Percentiles rank a stretch among this genome's conserved stretches.
These are phyloP conservation scores for Syndactyla subalaris DNA, from an alignment of 2,797 vertebrate genomes.

Conservation along the genomic window DNA sequence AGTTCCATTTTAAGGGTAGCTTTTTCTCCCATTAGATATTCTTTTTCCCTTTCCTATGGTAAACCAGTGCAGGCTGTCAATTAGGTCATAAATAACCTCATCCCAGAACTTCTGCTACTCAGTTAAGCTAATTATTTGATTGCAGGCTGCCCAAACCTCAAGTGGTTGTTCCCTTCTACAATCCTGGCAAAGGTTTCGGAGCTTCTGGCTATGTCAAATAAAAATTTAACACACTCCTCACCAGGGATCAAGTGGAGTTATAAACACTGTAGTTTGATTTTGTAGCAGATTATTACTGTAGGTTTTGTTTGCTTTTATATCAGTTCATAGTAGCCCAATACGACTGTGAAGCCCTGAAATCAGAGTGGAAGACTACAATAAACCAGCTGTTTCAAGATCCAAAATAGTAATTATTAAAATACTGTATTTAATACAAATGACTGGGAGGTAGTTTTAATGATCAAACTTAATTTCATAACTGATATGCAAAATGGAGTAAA, in stretches of 20 bases:
- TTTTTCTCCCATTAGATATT: background rate
- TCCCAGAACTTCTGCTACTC: slow-evolving; percentile 15
- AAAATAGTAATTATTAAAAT: background rate
- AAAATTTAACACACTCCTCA: slow-evolving; percentile 14
- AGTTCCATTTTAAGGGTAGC: background rate
- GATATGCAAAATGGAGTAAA: background rate
- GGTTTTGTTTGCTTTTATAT: background rate
- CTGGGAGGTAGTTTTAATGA: background rate
- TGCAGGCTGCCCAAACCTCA: slow-evolving; percentile 26
- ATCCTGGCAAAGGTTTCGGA: background rate
- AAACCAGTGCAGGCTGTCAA: slow-evolving; percentile 3
- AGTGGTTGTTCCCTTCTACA: background rate
- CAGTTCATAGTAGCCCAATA: background rate
- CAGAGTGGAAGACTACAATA: background rate
- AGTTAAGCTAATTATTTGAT: slow-evolving; percentile 44
- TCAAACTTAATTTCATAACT: background rate
- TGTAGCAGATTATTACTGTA: background rate
- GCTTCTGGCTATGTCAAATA: background rate
- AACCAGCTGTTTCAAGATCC: background rate
- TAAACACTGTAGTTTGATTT: background rate
- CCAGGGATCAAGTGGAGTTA: background rate
- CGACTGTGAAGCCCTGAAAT: background rate
- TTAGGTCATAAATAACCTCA: slow-evolving; percentile 16
- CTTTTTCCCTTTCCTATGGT: background rate
- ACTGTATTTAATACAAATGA: background rate